Conservation (phyloP, 2,113 vertebrate genomes). For the Phrynocephalus versicolor region DNA sequence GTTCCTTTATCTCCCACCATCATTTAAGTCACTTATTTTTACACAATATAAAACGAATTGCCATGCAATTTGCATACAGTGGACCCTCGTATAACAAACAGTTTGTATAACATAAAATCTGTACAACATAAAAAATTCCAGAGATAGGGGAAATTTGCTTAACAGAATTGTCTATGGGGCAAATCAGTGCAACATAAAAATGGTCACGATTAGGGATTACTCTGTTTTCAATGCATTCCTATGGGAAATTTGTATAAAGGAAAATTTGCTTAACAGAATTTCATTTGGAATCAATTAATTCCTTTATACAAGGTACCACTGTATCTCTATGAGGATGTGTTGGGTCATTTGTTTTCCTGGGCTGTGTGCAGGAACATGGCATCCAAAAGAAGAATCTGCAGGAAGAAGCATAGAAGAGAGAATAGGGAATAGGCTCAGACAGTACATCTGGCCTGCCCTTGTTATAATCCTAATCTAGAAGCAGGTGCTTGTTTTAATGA, state of each 20-base stretch:
- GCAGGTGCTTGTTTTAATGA: background rate
- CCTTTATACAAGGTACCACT: too few species aligned
- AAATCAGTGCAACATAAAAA: too few species aligned
- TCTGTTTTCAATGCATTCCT: too few species aligned
- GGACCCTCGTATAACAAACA: too few species aligned
- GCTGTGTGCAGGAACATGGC: background rate
- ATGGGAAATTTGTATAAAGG: too few species aligned
- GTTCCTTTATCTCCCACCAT: background rate
- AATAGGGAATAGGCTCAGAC: background rate
- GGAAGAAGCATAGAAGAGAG: background rate
- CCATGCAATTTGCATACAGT: background rate
- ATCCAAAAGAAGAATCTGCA: background rate
- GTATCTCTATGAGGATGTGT: background rate
- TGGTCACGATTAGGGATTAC: too few species aligned
- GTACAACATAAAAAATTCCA: too few species aligned
- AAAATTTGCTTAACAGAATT: too few species aligned
- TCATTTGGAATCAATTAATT: too few species aligned
- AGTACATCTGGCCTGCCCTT: background rate
- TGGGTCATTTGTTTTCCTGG: background rate
- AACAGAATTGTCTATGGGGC: too few species aligned
- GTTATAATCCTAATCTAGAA: background rate
- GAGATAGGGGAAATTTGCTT: too few species aligned
- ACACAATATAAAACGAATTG: background rate
- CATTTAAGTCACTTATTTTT: background rate
- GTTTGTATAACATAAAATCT: too few species aligned